Evolutionary conservation across 1,140 invertebrate genomes (phyloP).

Genomic region (Euwallacea similis): DNA sequence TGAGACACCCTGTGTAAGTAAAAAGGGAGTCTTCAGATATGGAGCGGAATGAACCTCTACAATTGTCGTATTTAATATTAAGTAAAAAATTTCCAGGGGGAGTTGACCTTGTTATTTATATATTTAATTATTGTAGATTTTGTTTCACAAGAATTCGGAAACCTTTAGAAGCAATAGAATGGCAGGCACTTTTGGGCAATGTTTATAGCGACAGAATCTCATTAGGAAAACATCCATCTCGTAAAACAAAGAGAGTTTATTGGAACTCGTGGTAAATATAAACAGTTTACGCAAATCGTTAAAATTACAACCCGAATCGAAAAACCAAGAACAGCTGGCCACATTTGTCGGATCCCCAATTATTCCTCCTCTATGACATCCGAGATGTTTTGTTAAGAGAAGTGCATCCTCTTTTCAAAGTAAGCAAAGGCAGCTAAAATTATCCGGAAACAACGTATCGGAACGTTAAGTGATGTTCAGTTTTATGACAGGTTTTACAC

Average conservation of each 20-base stretch:
- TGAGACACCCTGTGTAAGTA: too few relatives aligned
- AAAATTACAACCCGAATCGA: slow-evolving; percentile 21
- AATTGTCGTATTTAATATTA: too few relatives aligned
- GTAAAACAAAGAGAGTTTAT: slow-evolving; percentile 18
- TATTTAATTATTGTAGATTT: too few relatives aligned
- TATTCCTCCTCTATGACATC: slow-evolving; percentile 30
- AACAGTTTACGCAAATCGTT: slow-evolving; percentile 31
- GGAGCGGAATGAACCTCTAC: too few relatives aligned
- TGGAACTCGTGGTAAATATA: slow-evolving; percentile 29
- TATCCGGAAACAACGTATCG: slow-evolving; percentile 29
- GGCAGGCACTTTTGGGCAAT: not conserved
- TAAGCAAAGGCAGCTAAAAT: slow-evolving; percentile 16
- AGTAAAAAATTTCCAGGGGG: too few relatives aligned
- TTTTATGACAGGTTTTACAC: slow-evolving; percentile 10
- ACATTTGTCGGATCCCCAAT: slow-evolving; percentile 33
- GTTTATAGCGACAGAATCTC: not conserved
- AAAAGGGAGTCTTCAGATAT: too few relatives aligned
- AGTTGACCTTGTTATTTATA: too few relatives aligned
- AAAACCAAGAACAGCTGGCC: slow-evolving; percentile 31
- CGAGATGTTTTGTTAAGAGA: slow-evolving; percentile 35
- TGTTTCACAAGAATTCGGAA: too few relatives aligned
- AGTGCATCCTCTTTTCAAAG: slow-evolving; percentile 30
- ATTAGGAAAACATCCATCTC: not conserved
- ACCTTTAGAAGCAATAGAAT: too few relatives aligned
- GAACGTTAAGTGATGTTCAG: slow-evolving; percentile 9